Evolutionary conservation across 2,797 vertebrate species (phyloP).

Genomic region (Antennarius maculatus): DNA sequence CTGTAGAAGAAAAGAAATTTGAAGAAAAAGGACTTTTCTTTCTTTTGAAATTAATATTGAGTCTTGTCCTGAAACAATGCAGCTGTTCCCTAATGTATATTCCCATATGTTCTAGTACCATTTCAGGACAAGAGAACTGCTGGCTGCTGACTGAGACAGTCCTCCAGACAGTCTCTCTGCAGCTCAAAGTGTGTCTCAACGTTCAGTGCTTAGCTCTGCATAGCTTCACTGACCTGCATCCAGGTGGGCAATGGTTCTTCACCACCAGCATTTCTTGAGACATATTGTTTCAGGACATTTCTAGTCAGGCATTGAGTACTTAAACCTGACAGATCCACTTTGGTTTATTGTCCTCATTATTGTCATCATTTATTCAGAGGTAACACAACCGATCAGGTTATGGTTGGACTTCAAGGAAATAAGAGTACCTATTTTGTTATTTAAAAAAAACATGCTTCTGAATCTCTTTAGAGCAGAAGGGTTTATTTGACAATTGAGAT

Average conservation of each 20-base stretch:
- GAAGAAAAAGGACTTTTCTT: neutral
- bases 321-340: too few species aligned
- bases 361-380: too few species aligned
- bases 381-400: too few species aligned
- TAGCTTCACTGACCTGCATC: conserved; percentile 94
- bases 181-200: conserved; percentile 93
- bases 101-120: conserved; percentile 74
- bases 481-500: too few species aligned
- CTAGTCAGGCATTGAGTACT: too few species aligned
- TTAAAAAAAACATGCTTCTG: too few species aligned
- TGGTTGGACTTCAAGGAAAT: too few species aligned
- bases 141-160: conserved; percentile 92
- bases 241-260: conserved; percentile 79
- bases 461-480: too few species aligned
- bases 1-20: neutral
- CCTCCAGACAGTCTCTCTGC: conserved; percentile 89
- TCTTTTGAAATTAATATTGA: too few species aligned
- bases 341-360: too few species aligned
- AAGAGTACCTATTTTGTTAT: too few species aligned
- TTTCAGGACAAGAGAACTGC: conserved; percentile 92
- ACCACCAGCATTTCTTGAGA: neutral
- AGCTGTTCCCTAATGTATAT: neutral
- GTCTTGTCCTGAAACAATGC: too few species aligned
- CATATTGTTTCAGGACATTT: neutral
- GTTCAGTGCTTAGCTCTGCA: conserved; percentile 93